A percentile compares a stretch with the other conserved stretches of the same genome.
Conservation (phyloP, 2,888 invertebrate genomes). For the Pycnomerus fuliginosus region DNA sequence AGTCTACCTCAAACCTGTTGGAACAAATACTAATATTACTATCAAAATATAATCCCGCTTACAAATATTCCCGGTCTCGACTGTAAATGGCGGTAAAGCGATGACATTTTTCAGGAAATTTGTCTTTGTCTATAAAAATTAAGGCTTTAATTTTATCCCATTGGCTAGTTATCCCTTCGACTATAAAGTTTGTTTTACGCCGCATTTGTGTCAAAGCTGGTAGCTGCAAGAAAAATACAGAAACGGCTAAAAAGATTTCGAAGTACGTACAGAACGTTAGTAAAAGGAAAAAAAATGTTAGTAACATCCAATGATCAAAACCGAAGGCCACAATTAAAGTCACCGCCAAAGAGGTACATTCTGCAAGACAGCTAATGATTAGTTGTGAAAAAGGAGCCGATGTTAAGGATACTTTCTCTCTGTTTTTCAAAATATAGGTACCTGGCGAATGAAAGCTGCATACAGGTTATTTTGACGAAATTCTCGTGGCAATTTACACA, state of each 20-base stretch:
- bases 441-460: conserved; percentile 64
- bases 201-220: conserved; percentile 64
- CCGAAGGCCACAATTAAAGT: not conserved
- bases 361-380: too few species aligned
- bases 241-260: too few species aligned
- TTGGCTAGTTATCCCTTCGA: conserved; percentile 59
- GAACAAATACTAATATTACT: conserved; percentile 14
- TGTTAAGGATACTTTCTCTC: too few species aligned
- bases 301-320: too few species aligned
- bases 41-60: conserved; percentile 52
- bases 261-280: too few species aligned
- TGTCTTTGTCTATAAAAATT: conserved; percentile 66
- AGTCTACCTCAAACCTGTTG: conserved; percentile 76
- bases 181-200: conserved; percentile 60
- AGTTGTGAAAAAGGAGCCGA: too few species aligned
- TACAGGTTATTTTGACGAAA: conserved; percentile 62
- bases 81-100: conserved; percentile 87
- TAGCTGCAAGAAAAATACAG: conserved; percentile 57
- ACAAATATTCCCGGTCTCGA: conserved; percentile 90
- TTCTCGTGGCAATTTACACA: conserved; percentile 62
- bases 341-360: too few species aligned
- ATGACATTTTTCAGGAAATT: conserved; percentile 76
- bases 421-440: too few species aligned
- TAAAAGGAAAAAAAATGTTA: too few species aligned
- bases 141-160: conserved; percentile 60